A percentile compares a stretch with the other conserved stretches of the same genome.
phyloP scores from a whole-genome alignment of 2,888 invertebrate species.

The Netelia virgata region DNA sequence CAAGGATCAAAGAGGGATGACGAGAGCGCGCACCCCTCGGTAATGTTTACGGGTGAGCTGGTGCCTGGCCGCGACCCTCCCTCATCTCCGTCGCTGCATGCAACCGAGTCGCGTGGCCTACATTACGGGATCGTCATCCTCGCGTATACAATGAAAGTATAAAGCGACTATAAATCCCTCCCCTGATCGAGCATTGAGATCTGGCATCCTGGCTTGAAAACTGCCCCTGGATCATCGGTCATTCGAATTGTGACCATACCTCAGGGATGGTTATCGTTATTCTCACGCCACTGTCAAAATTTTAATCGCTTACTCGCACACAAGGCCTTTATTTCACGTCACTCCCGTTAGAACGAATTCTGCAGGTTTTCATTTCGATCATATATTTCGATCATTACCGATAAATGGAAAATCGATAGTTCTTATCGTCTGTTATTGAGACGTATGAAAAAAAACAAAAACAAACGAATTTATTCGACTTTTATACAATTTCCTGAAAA shows the following conservation, averaged over 20 bases:
- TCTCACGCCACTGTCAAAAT: conserved; percentile 37
- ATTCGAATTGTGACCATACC: conserved; percentile 18
- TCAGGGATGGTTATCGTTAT: conserved; percentile 23
- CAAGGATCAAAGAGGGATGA: conserved; percentile 60
- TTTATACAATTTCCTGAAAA: not conserved
- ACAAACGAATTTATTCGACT: not conserved
- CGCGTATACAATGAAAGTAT: conserved; percentile 44
- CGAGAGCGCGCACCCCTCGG: conserved; percentile 46
- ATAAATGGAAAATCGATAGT: not conserved
- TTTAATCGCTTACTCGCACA: not conserved
- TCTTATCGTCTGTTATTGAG: not conserved
- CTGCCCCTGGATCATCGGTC: conserved; percentile 23
- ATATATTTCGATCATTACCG: not conserved
- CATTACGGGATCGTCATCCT: conserved; percentile 45
- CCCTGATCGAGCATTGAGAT: conserved; percentile 34
- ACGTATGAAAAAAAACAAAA: not conserved
- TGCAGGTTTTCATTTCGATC: not conserved
- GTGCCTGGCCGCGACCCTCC: conserved; percentile 26
- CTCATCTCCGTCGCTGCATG: conserved; percentile 18
- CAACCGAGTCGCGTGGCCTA: conserved; percentile 62
- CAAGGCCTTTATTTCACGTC: not conserved
- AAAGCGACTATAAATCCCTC: conserved; percentile 40
- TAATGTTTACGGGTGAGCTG: conserved; percentile 54
- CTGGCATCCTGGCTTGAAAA: conserved; percentile 10
- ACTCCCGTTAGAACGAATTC: not conserved